phyloP scores from a whole-genome alignment of 2,113 vertebrate species.

The Hiodon alosoides region DNA sequence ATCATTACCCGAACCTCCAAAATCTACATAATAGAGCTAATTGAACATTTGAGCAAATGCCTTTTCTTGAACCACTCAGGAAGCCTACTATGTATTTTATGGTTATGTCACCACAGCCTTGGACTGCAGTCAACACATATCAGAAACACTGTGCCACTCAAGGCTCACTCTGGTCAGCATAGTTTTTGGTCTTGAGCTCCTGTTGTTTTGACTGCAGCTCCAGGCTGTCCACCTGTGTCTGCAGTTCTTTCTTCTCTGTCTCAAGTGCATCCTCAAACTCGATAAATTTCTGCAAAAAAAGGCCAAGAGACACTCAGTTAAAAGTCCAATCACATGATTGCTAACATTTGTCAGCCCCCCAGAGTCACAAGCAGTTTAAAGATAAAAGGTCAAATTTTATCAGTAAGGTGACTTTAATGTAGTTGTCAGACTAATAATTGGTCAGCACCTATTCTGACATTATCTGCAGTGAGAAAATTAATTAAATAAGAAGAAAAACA shows the following conservation, averaged over 20 bases:
- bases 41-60: too few relatives aligned
- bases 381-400: neutral
- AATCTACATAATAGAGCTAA: too few relatives aligned
- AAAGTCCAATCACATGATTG: neutral
- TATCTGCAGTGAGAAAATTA: neutral
- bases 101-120: too few relatives aligned
- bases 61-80: too few relatives aligned
- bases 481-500: neutral
- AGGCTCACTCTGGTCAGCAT: slow-evolving; percentile 78
- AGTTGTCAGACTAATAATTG: too few relatives aligned
- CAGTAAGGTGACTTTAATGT: too few relatives aligned
- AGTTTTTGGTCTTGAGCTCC: slow-evolving; percentile 94
- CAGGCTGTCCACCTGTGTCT: slow-evolving; percentile 82
- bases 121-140: too few relatives aligned
- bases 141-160: neutral
- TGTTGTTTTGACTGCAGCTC: slow-evolving; percentile 90
- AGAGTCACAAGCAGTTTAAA: neutral
- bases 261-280: slow-evolving; percentile 97
- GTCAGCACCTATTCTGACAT: neutral
- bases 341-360: neutral
- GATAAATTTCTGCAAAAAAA: slow-evolving; percentile 82
- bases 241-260: slow-evolving; percentile 95
- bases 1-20: too few relatives aligned
- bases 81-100: too few relatives aligned
- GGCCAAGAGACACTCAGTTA: neutral